Conservation (phyloP, 1,140 invertebrate genomes). For the Charaxes varanes region DNA sequence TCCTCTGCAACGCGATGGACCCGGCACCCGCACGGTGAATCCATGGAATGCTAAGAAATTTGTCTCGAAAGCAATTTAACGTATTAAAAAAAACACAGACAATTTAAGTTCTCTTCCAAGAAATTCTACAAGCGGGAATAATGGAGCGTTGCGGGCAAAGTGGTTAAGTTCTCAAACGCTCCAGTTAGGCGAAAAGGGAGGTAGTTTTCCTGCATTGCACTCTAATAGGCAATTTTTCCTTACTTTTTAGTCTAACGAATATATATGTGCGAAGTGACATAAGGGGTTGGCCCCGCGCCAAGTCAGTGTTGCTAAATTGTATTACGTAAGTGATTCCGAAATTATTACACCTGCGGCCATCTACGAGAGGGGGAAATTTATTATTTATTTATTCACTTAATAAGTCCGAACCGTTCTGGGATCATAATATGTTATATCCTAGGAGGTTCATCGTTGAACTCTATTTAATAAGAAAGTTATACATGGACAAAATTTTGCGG, state of each 20-base stretch:
- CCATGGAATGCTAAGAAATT: no score
- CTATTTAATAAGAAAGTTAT: no score
- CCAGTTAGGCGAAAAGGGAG: constrained; percentile 1
- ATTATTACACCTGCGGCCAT: constrained; percentile 17
- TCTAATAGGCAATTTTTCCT: constrained; percentile 5
- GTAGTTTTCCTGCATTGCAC: constrained; percentile 2
- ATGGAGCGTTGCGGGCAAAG: neutral
- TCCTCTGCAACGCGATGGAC: no score
- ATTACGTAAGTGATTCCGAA: constrained; percentile 10
- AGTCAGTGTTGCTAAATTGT: constrained; percentile 17
- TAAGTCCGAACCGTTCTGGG: no score
- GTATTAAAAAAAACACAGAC: neutral
- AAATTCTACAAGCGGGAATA: neutral
- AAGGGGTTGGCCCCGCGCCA: constrained; percentile 14
- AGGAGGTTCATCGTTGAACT: no score
- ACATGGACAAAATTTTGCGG: no score
- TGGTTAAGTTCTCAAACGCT: neutral
- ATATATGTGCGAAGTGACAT: constrained; percentile 8
- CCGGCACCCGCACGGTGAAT: no score
- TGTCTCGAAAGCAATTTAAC: no score
- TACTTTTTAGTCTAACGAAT: constrained; percentile 10
- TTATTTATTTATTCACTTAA: no score
- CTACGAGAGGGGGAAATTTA: neutral
- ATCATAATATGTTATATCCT: no score
- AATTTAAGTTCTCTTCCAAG: neutral